Evolutionary conservation across 2,888 invertebrate species (phyloP).

Genomic region (Achlya flavicornis): DNA sequence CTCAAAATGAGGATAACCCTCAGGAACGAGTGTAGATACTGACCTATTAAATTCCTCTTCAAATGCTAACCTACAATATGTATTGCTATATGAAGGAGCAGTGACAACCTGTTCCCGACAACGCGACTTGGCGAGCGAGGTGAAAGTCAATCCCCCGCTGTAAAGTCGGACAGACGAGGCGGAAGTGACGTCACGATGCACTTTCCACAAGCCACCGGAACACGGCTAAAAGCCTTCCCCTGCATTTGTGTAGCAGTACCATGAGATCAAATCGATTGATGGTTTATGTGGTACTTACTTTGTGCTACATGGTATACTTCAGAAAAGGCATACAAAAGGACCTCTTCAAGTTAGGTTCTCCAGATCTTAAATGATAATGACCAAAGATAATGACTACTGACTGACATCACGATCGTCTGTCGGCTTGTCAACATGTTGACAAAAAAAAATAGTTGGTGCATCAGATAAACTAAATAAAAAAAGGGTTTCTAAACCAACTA

Average conservation of each 20-base stretch:
- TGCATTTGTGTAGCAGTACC: conserved; percentile 67
- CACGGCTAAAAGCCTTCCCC: conserved; percentile 68
- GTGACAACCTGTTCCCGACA: too few species aligned
- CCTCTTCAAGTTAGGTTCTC: too few species aligned
- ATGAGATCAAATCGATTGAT: conserved; percentile 48
- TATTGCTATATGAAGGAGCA: background rate
- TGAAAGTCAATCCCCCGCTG: conserved; percentile 25
- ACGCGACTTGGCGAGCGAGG: conserved; percentile 15
- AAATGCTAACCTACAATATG: background rate
- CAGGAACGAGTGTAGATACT: too few species aligned
- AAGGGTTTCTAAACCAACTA: background rate
- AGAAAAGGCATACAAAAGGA: too few species aligned
- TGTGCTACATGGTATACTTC: background rate
- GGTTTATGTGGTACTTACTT: conserved; percentile 18
- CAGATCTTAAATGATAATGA: too few species aligned
- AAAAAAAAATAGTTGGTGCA: too few species aligned
- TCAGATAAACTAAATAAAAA: conserved; percentile 1
- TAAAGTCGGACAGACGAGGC: conserved; percentile 44
- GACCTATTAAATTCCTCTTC: too few species aligned
- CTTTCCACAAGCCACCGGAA: conserved; percentile 60
- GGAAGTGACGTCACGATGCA: conserved; percentile 70
- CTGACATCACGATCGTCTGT: too few species aligned
- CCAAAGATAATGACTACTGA: too few species aligned
- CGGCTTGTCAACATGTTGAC: too few species aligned
- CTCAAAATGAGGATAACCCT: too few species aligned